These are phyloP conservation scores for Papilio gigon DNA, from an alignment of 2,888 invertebrate species.

Conservation along the genomic window DNA sequence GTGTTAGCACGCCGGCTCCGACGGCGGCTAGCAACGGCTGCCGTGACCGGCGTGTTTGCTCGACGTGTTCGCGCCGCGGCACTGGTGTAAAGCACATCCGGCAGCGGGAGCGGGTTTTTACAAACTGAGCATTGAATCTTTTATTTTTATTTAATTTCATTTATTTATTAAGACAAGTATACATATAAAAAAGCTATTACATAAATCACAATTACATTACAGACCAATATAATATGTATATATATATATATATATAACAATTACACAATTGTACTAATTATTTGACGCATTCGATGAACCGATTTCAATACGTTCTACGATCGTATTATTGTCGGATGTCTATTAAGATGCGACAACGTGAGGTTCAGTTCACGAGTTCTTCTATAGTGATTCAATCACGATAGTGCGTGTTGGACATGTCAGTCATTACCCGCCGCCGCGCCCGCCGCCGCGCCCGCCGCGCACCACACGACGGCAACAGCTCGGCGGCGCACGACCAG, in stretches of 20 bases:
- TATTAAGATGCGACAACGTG: no score
- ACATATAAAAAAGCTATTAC: no score
- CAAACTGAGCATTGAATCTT: not conserved
- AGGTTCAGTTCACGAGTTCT: no score
- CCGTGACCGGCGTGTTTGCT: constrained; percentile 30
- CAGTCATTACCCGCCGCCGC: not conserved
- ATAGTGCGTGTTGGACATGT: not conserved
- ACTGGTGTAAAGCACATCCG: constrained; percentile 2
- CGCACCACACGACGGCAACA: not conserved
- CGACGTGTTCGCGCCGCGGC: not conserved
- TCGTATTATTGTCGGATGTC: no score
- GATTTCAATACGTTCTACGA: no score
- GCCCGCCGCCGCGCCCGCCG: not conserved
- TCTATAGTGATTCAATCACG: no score
- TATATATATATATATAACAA: no score
- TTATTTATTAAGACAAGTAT: no score
- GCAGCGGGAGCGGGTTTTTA: constrained; percentile 17
- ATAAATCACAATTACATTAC: no score
- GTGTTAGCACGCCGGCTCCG: not conserved
- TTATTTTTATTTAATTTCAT: not conserved
- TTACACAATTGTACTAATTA: no score
- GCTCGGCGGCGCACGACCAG: constrained; percentile 29
- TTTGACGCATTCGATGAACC: no score
- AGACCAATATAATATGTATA: no score
- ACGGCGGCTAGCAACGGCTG: constrained; percentile 2